A percentile compares a stretch with the other conserved stretches of the same genome.
Conservation (phyloP, 2,888 invertebrate species). For the Achlya flavicornis region DNA sequence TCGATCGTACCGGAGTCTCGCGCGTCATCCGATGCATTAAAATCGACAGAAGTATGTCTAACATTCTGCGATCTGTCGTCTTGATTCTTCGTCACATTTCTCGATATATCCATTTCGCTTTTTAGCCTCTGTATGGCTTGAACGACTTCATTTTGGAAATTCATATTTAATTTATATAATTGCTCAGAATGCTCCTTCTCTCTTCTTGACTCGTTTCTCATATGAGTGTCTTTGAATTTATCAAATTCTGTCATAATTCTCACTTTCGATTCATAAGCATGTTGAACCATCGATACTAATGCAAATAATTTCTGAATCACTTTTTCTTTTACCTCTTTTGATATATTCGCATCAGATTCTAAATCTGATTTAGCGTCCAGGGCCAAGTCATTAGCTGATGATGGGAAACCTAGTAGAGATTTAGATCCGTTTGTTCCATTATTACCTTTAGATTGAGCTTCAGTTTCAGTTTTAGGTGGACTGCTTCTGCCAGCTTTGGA, state of each 20-base stretch:
- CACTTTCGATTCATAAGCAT: slow-evolving; percentile 76
- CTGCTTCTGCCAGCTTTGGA: slow-evolving; percentile 59
- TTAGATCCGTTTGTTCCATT: slow-evolving; percentile 60
- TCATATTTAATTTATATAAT: slow-evolving; percentile 75
- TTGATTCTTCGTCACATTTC: slow-evolving; percentile 53
- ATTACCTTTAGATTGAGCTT: slow-evolving; percentile 40
- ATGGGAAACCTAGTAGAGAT: slow-evolving; percentile 72
- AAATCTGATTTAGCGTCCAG: slow-evolving; percentile 75
- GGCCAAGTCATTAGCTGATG: slow-evolving; percentile 77
- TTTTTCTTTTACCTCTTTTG: slow-evolving; percentile 72
- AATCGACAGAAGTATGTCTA: slow-evolving; percentile 61
- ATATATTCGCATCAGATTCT: slow-evolving; percentile 75
- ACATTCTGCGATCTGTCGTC: slow-evolving; percentile 38
- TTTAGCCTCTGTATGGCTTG: slow-evolving; percentile 74
- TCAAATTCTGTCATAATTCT: slow-evolving; percentile 75
- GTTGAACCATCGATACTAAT: slow-evolving; percentile 77
- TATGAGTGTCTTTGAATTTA: slow-evolving; percentile 73
- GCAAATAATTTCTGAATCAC: slow-evolving; percentile 74
- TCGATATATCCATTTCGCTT: slow-evolving; percentile 72
- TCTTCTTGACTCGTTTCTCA: slow-evolving; percentile 70
- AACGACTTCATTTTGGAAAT: slow-evolving; percentile 75
- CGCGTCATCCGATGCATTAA: slow-evolving; percentile 51
- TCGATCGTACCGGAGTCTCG: slow-evolving; percentile 24
- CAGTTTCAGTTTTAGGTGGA: slow-evolving; percentile 49
- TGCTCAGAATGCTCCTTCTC: slow-evolving; percentile 78